Evolutionary conservation across 2,888 invertebrate species (phyloP).

Genomic region (Noctua janthe): DNA sequence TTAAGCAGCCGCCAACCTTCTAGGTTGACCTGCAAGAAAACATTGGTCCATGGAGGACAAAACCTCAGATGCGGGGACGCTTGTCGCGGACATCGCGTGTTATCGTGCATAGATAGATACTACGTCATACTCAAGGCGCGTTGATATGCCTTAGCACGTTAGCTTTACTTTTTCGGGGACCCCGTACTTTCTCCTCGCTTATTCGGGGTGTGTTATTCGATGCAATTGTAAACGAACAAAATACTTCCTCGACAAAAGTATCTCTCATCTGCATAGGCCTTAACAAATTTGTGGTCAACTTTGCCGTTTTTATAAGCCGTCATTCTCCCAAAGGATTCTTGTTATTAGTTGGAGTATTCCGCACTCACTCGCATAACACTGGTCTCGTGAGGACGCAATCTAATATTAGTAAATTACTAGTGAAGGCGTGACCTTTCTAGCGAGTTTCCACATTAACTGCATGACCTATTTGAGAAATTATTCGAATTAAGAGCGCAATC

Average conservation of each 20-base stretch:
- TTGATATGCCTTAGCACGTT: not conserved
- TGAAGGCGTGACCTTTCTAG: constrained; percentile 39
- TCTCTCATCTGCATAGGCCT: not conserved
- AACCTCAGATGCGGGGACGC: not conserved
- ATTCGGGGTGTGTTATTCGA: not conserved
- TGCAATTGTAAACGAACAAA: not conserved
- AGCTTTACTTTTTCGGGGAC: not conserved
- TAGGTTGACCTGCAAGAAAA: not conserved
- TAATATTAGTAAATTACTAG: constrained; percentile 41
- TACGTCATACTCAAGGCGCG: not conserved
- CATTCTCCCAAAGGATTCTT: constrained; percentile 35
- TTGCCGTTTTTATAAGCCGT: constrained; percentile 6
- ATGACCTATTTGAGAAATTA: constrained; percentile 48
- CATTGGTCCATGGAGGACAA: not conserved
- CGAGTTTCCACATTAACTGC: constrained; percentile 23
- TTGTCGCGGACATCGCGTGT: not conserved
- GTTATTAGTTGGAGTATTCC: constrained; percentile 27
- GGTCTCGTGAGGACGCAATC: constrained; percentile 31
- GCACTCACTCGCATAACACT: not conserved
- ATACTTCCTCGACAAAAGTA: not conserved
- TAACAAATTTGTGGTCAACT: not conserved
- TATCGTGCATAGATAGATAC: not conserved
- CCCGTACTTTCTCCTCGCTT: not conserved
- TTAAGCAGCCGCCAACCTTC: not conserved
- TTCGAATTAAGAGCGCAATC: constrained; percentile 42